These are phyloP conservation scores for Solea solea DNA, from an alignment of 2,113 vertebrate species.

Conservation along the genomic window DNA sequence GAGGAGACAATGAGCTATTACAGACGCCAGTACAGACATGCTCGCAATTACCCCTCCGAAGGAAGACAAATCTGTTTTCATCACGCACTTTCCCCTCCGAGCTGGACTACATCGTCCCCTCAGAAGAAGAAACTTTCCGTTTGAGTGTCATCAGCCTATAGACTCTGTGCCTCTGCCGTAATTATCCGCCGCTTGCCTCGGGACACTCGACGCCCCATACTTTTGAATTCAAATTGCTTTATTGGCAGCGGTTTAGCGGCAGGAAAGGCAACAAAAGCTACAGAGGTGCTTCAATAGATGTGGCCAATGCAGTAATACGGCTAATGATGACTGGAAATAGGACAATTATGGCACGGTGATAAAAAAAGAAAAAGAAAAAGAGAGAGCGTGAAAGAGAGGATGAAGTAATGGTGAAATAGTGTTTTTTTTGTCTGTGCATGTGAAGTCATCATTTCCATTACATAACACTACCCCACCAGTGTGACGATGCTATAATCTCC, in stretches of 20 bases:
- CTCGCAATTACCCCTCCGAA: conserved; percentile 31
- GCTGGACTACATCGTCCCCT: neutral
- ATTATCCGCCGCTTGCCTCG: conserved; percentile 58
- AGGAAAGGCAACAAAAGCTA: conserved; percentile 44
- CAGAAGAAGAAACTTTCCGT: conserved; percentile 38
- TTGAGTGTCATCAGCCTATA: conserved; percentile 45
- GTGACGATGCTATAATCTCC: conserved; percentile 48
- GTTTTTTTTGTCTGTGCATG: neutral
- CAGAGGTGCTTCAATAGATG: conserved; percentile 29
- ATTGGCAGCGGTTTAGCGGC: conserved; percentile 41
- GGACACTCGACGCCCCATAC: conserved; percentile 38
- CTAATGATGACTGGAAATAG: conserved; percentile 71
- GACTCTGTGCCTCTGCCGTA: conserved; percentile 16
- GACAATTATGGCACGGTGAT: conserved; percentile 60
- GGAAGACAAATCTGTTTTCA: conserved; percentile 14
- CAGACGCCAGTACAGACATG: neutral
- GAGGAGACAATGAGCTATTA: conserved; percentile 46
- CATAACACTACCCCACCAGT: conserved; percentile 44
- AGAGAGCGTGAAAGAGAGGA: conserved; percentile 39
- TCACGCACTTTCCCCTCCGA: neutral
- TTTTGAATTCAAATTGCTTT: conserved; percentile 60
- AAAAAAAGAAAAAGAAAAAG: conserved; percentile 42
- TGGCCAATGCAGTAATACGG: conserved; percentile 58
- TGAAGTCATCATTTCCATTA: conserved; percentile 12
- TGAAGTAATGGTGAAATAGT: conserved; percentile 32